These are phyloP conservation scores for Diplazon laetatorius DNA, from an alignment of 2,888 invertebrate genomes.

Conservation along the genomic window DNA sequence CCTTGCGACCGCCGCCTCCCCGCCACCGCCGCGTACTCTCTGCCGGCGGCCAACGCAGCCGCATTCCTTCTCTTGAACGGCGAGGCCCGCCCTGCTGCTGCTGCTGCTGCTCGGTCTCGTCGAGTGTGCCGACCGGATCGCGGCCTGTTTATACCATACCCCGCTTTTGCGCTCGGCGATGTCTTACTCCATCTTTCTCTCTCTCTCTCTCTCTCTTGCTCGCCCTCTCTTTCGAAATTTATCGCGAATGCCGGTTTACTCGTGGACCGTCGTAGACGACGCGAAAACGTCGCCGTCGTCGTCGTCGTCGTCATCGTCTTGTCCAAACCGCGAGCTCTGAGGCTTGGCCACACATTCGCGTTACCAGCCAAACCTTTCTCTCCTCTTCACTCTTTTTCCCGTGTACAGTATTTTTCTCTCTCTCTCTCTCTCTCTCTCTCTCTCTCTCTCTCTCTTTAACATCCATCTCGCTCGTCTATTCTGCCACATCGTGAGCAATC, in stretches of 20 bases:
- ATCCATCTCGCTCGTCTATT: too few relatives aligned
- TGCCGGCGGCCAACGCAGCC: slow-evolving; percentile 83
- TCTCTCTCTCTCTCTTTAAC: too few relatives aligned
- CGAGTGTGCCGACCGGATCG: slow-evolving; percentile 46
- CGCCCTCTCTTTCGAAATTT: slow-evolving; percentile 50
- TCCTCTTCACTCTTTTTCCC: not conserved
- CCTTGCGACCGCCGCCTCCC: slow-evolving; percentile 73
- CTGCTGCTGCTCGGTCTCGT: slow-evolving; percentile 34
- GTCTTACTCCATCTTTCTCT: slow-evolving; percentile 8
- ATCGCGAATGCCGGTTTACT: slow-evolving; percentile 4
- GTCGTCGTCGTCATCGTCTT: slow-evolving; percentile 41
- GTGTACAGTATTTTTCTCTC: too few relatives aligned
- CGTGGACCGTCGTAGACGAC: slow-evolving; percentile 1
- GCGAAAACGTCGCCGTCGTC: slow-evolving; percentile 7
- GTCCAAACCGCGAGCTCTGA: slow-evolving; percentile 19
- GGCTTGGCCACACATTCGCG: slow-evolving; percentile 7
- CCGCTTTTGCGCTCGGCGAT: too few relatives aligned
- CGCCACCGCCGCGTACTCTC: slow-evolving; percentile 66
- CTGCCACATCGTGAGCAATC: too few relatives aligned
- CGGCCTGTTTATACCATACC: too few relatives aligned
- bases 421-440: too few relatives aligned
- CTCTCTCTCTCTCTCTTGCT: slow-evolving; percentile 63
- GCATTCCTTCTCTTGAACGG: slow-evolving; percentile 83
- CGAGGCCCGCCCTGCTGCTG: slow-evolving; percentile 64
- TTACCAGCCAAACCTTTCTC: slow-evolving; percentile 19